Evolutionary conservation across 2,797 vertebrate species (phyloP), one percentile per base, ranked within the genome.

Genomic region (Pseudopleuronectes americanus): DNA sequence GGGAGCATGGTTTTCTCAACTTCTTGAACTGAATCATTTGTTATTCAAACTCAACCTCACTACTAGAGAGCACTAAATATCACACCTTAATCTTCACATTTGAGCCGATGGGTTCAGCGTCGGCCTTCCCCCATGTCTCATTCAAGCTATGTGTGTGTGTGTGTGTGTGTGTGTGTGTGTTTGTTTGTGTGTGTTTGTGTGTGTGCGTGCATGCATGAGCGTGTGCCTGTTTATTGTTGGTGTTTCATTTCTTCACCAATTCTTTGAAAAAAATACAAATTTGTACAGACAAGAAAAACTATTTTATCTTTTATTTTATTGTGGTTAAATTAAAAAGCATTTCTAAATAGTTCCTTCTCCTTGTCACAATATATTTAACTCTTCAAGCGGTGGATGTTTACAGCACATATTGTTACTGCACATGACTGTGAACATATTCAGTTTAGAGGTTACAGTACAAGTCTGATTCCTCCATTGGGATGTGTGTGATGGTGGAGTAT

Each of bases 401-500:
- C 12, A 24, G 24, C 24, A 28, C 4, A 14, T 13, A 52, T 3
- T 21, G 47, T 2, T 43, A 13, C 41, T 14, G 9, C 12, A 14
- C 36, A 38, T 12, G 17, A 49, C 48, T 26, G 4, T 24, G 22
- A 53, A n/a, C 14, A 33, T 17, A 22, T 36, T 47, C 16, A 38
- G 52, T 8, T 76, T 3, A 64, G 51, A 68, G 9, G 4, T 45
- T 55, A 17, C 3, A 13, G 4, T 53, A 64, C 19, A 53, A 48
- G 1, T 2, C 31, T 3, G 64, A 48, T 13, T 71, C 38, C 17
- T 76, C 57, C 16, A 22, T 1, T 3, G 45, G 23, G 31, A 6
- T 8, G 17, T 28, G 6, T 33, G 64, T 52, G 16, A 87, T 1
- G 47, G 60, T 16, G 4, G 76, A 63, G 54, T 85, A 81, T 2